Percentiles rank a stretch among this genome's conserved stretches.
phyloP scores from a whole-genome alignment of 2,113 vertebrate species.

The Saiga tatarica region DNA sequence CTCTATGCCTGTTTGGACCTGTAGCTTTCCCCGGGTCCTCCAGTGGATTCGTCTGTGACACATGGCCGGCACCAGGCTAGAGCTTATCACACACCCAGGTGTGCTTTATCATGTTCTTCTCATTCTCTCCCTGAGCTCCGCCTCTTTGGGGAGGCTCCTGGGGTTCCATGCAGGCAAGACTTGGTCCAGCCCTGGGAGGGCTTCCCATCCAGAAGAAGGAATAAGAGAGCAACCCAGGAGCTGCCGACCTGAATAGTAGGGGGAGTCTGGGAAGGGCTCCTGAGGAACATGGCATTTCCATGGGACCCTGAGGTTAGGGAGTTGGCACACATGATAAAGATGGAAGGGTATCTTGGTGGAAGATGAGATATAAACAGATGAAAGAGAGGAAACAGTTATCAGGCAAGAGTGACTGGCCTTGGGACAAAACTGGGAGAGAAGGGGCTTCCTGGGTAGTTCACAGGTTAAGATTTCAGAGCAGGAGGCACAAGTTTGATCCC shows the following conservation, averaged over 20 bases:
- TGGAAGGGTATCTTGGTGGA: neutral
- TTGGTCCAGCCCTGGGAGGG: neutral
- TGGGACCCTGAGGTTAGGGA: neutral
- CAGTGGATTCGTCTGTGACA: neutral
- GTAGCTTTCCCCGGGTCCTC: neutral
- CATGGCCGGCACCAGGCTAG: conserved; percentile 16
- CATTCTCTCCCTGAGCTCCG: neutral
- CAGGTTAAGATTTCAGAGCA: neutral
- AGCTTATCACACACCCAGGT: conserved; percentile 27
- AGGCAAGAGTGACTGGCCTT: neutral
- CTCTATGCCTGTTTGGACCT: conserved; percentile 21
- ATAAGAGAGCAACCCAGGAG: neutral
- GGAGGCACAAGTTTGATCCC: neutral
- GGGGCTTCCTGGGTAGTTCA: neutral
- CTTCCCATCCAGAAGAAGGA: neutral
- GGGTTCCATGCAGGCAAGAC: neutral
- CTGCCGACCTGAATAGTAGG: neutral
- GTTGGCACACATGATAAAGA: neutral
- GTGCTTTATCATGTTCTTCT: neutral
- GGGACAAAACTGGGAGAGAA: neutral
- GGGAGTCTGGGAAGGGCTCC: neutral
- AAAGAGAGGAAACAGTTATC: neutral
- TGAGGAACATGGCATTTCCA: neutral
- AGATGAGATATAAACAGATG: neutral
- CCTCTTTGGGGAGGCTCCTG: neutral